Evolutionary conservation across 2,113 vertebrate species (phyloP).

Genomic region (Tyto alba): DNA sequence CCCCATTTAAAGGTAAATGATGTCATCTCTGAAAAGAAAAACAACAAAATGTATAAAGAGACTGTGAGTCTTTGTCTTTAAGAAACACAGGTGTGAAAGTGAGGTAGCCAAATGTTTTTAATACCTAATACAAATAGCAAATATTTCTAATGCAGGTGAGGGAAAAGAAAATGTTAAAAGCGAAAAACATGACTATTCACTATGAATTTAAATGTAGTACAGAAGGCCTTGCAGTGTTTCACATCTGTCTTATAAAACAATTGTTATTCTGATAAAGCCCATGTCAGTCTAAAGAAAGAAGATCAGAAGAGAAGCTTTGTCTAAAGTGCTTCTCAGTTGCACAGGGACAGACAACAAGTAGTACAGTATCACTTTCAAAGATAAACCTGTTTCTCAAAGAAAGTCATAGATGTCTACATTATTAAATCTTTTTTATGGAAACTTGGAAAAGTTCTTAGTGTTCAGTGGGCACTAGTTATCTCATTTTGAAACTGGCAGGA

Average conservation of each 20-base stretch:
- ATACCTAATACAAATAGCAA: background rate
- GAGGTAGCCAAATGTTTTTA: background rate
- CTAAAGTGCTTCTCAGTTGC: background rate
- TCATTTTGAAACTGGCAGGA: background rate
- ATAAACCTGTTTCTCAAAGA: background rate
- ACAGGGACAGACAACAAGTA: background rate
- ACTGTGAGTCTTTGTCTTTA: background rate
- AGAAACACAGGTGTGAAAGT: background rate
- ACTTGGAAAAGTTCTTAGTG: background rate
- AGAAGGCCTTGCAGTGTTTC: background rate
- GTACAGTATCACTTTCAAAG: background rate
- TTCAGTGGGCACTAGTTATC: background rate
- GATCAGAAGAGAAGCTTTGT: background rate
- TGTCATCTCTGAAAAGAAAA: background rate
- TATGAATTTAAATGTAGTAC: background rate
- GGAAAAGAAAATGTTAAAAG: background rate
- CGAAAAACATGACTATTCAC: background rate
- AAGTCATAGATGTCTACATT: background rate
- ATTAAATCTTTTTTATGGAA: background rate
- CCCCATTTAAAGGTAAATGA: constrained; percentile 6
- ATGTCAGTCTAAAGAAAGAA: background rate
- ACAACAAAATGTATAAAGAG: background rate
- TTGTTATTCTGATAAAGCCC: background rate
- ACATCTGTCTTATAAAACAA: background rate
- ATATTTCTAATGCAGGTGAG: background rate